A percentile compares a stretch with the other conserved stretches of the same genome.
phyloP scores from a whole-genome alignment of 2,797 vertebrate genomes.

The Lagocephalus sceleratus region DNA sequence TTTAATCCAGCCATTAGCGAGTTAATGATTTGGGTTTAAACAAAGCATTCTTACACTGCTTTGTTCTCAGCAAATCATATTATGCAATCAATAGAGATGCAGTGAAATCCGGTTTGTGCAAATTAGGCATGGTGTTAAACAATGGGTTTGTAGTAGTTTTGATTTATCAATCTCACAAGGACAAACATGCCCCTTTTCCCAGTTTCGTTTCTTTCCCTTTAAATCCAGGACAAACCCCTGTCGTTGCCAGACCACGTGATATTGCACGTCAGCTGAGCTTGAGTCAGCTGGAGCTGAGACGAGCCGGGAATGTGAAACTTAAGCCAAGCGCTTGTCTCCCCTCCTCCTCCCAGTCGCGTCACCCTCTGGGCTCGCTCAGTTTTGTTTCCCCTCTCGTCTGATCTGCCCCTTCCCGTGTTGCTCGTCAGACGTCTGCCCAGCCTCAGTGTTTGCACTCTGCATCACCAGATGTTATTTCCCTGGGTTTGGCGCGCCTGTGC shows the following conservation, averaged over 20 bases:
- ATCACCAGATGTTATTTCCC: background rate
- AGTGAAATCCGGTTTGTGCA: too few species aligned
- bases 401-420: background rate
- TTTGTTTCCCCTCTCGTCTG: conserved; percentile 13
- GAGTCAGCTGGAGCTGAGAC: conserved; percentile 28
- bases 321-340: conserved; percentile 2
- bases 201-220: background rate
- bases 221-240: too few species aligned
- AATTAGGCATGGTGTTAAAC: too few species aligned
- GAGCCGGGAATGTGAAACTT: conserved; percentile 63
- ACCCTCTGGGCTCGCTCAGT: background rate
- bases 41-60: too few species aligned
- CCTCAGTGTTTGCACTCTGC: background rate
- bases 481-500: background rate
- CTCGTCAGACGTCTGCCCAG: background rate
- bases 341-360: background rate
- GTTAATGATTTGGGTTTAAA: too few species aligned
- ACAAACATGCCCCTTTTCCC: too few species aligned
- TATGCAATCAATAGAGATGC: too few species aligned
- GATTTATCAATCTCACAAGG: too few species aligned
- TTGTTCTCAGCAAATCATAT: too few species aligned
- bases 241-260: conserved; percentile 24
- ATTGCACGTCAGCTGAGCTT: conserved; percentile 7
- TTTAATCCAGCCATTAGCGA: too few species aligned
- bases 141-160: too few species aligned